Evolutionary conservation across 2,888 invertebrate genomes (phyloP).

Genomic region (Eulithis testata): DNA sequence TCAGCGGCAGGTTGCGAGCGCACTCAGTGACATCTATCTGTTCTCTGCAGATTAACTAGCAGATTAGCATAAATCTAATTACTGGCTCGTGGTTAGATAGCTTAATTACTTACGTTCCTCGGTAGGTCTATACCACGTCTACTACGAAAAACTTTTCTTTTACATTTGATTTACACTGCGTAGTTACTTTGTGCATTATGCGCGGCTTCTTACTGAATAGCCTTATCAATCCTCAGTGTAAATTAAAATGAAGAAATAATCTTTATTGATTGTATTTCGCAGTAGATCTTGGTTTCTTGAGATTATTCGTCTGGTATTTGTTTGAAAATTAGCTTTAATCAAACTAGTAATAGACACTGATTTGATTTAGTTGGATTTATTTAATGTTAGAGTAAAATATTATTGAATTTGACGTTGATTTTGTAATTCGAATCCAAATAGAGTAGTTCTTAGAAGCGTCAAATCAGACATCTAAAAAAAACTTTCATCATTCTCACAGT

Average conservation of each 20-base stretch:
- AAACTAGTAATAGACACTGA: background rate
- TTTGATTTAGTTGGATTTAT: background rate
- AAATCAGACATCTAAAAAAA: too few species aligned
- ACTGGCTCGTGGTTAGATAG: slow-evolving; percentile 14
- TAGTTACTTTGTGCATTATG: background rate
- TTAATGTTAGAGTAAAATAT: too few species aligned
- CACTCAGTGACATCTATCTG: slow-evolving; percentile 18
- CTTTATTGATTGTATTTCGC: too few species aligned
- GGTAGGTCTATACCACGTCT: background rate
- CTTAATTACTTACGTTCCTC: slow-evolving; percentile 20
- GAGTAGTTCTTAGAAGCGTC: too few species aligned
- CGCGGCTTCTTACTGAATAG: background rate
- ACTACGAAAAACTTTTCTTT: background rate
- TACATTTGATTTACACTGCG: too few species aligned
- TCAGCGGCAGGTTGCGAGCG: slow-evolving; percentile 8
- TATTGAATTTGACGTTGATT: too few species aligned
- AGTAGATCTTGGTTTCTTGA: background rate
- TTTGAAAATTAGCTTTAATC: background rate
- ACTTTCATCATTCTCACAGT: too few species aligned
- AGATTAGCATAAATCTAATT: slow-evolving; percentile 34
- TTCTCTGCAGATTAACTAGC: slow-evolving; percentile 24
- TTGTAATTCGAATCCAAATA: too few species aligned
- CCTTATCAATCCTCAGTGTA: too few species aligned
- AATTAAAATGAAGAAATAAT: too few species aligned
- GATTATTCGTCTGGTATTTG: background rate